Evolutionary conservation across 2,888 invertebrate genomes (phyloP).

Genomic region (Volucella bombylans): DNA sequence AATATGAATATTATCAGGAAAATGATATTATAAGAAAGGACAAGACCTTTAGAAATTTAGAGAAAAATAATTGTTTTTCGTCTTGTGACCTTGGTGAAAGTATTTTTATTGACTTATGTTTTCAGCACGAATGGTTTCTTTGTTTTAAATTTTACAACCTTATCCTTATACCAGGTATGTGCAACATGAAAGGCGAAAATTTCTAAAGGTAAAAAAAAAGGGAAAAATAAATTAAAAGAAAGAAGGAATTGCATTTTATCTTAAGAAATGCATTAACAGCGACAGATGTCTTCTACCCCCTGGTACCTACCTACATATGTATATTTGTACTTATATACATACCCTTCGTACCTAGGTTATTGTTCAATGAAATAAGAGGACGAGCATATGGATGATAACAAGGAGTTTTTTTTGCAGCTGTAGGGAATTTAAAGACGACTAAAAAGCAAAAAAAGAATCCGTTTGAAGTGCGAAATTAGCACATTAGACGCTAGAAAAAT

Average conservation of each 20-base stretch:
- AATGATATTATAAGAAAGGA: neutral
- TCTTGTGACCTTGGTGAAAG: conserved; percentile 27
- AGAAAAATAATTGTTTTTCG: conserved; percentile 2
- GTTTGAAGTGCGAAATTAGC: conserved; percentile 44
- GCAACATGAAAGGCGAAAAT: neutral
- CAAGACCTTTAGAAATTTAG: neutral
- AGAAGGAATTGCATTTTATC: conserved; percentile 32
- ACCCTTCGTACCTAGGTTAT: too few relatives aligned
- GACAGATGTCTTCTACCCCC: conserved; percentile 42
- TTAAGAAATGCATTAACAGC: conserved; percentile 51
- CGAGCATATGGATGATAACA: neutral
- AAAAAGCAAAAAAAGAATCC: conserved; percentile 11
- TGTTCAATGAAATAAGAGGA: neutral
- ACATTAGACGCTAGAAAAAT: neutral
- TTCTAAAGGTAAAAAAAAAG: conserved; percentile 4
- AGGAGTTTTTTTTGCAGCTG: conserved; percentile 16
- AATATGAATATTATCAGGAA: neutral
- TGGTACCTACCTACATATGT: neutral
- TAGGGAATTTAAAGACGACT: conserved; percentile 7
- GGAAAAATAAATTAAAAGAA: conserved; percentile 17
- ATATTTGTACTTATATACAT: neutral
- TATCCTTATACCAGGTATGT: conserved; percentile 33
- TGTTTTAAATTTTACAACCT: conserved; percentile 15
- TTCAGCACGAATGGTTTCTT: neutral
- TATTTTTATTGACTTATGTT: conserved; percentile 24